Percentiles rank a stretch among this genome's conserved stretches.
Conservation (phyloP, 2,888 invertebrate species). For the Dryadula phaetusa region DNA sequence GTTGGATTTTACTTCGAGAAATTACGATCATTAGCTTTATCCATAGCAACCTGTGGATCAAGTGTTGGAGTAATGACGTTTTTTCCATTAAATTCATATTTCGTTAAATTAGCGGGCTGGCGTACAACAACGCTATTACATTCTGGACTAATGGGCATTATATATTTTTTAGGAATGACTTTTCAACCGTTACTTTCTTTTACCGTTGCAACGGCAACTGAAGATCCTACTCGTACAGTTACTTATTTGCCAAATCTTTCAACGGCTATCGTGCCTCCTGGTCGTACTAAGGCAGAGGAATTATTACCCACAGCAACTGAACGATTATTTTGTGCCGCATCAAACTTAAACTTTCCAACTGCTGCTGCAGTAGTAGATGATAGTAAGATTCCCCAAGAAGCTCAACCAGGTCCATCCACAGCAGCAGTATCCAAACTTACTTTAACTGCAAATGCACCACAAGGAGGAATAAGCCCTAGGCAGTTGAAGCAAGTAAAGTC, state of each 20-base stretch:
- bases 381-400: slow-evolving; percentile 40
- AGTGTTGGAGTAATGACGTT: slow-evolving; percentile 70
- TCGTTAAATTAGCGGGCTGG: slow-evolving; percentile 69
- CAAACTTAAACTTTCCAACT: slow-evolving; percentile 65
- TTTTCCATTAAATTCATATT: slow-evolving; percentile 64
- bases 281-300: slow-evolving; percentile 51
- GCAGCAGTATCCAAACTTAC: slow-evolving; percentile 61
- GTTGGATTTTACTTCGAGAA: slow-evolving; percentile 79
- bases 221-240: slow-evolving; percentile 69
- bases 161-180: slow-evolving; percentile 69
- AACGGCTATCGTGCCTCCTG: slow-evolving; percentile 51
- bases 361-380: slow-evolving; percentile 69
- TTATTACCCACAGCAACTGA: slow-evolving; percentile 57
- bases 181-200: slow-evolving; percentile 69
- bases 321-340: slow-evolving; percentile 58
- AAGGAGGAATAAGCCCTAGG: slow-evolving; percentile 62
- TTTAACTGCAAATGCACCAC: slow-evolving; percentile 61
- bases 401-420: slow-evolving; percentile 63
- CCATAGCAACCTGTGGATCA: slow-evolving; percentile 67
- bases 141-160: slow-evolving; percentile 64
- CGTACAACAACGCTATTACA: slow-evolving; percentile 67
- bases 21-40: slow-evolving; percentile 66
- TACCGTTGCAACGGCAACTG: slow-evolving; percentile 62
- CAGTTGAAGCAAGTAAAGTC: slow-evolving; percentile 72
- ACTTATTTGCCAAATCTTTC: slow-evolving; percentile 73